Conservation (phyloP, 2,888 invertebrate species). For the Drosophila greeni region DNA sequence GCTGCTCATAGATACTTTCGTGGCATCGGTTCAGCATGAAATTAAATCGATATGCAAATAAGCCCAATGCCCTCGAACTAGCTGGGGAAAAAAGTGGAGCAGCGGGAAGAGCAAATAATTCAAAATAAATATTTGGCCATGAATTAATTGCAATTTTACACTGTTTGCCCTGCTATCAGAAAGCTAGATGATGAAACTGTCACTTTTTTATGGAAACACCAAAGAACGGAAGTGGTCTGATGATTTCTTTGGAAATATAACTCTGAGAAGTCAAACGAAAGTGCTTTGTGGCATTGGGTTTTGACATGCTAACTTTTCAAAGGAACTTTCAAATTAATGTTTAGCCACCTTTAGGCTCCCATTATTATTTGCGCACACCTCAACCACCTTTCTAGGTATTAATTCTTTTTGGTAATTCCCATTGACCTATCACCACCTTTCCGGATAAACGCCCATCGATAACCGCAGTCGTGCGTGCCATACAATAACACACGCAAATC, state of each 20-base stretch:
- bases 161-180: conserved; percentile 29
- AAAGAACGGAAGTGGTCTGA: too few relatives aligned
- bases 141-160: conserved; percentile 40
- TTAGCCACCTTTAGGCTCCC: not conserved
- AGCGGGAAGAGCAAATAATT: conserved; percentile 22
- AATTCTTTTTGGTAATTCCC: conserved; percentile 4
- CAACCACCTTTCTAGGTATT: not conserved
- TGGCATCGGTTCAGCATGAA: conserved; percentile 32
- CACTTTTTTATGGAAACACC: conserved; percentile 5
- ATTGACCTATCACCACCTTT: conserved; percentile 6
- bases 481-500: conserved; percentile 29
- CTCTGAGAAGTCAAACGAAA: not conserved
- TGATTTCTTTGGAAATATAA: not conserved
- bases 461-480: conserved; percentile 31
- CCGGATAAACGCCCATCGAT: conserved; percentile 19
- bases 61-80: conserved; percentile 7
- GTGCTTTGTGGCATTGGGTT: not conserved
- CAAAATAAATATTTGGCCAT: conserved; percentile 35
- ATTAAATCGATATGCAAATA: conserved; percentile 43
- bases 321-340: not conserved
- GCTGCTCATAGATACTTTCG: conserved; percentile 23
- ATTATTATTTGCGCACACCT: conserved; percentile 2
- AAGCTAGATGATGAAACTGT: conserved; percentile 25
- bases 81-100: not conserved
- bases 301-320: not conserved